Base-by-base conservation (phyloP, 2,888 invertebrate species). In the Pammene aurita region DNA sequence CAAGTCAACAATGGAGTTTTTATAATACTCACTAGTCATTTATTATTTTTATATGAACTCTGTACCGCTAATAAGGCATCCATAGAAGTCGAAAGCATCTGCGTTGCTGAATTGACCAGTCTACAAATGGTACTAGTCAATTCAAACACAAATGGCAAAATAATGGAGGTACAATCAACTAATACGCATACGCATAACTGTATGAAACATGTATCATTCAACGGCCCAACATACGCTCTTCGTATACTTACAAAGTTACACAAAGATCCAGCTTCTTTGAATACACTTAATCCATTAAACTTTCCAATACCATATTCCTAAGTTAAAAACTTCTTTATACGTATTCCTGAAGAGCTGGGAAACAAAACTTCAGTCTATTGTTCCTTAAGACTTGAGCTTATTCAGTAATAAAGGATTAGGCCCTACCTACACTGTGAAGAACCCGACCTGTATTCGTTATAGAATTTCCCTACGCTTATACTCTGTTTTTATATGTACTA, bases 291-390 rank as follows among this genome's bases (percentile, higher is more conserved):
- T 63, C 14, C 54, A 63, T 63, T 41, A 18, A 63, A 64, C 54
- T 64, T 61, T 64, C 63, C 54, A 55, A 64, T 64, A 64, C 50
- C 52, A 18, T 48, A 10, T 42, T 48, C 61, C 35, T 14, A 11
- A 38, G 35, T 41, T 44, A 54, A 54, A 2, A 64, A 64, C 44
- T 64, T 55, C 46, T 61, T 46, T 44, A 41, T 52, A 56, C 26
- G 38, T 68, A 68, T 58, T 34, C 57, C 13, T 38, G n/a, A 72
- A 60, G 74, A 77, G 75, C 75, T 78, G 77, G 64, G 64, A 71
- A 79, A 73, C 76, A 74, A 75, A 72, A 80, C 77, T 80, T 79
- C 76, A 78, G 78, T 74, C 76, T 76, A 83, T 86, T 85, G 84
- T 86, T 85, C 85, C 18, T 80, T 79, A 72, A 77, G 82, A 84